These are phyloP conservation scores for Ciona savignyi DNA, from an alignment of 23 tunicate genomes.

Conservation along the genomic window DNA sequence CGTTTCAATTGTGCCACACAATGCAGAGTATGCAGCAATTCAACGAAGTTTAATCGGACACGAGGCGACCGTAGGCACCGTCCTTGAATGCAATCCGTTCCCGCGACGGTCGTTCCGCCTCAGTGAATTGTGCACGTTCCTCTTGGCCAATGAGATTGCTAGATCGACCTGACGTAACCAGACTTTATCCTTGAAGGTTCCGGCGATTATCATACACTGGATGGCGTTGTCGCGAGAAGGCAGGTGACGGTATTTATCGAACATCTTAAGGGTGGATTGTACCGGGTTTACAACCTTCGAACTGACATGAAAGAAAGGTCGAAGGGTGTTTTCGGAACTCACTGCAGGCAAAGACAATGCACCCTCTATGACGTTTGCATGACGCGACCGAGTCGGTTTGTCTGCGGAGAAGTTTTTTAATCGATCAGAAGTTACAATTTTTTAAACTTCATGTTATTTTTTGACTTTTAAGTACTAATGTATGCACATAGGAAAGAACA, in stretches of 20 bases:
- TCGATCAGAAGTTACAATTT: background rate
- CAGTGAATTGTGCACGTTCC: constrained; percentile 50
- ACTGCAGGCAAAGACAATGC: constrained; percentile 65
- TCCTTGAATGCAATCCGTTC: background rate
- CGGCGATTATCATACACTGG: constrained; percentile 81
- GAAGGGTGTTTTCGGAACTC: constrained; percentile 64
- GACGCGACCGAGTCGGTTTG: constrained; percentile 7
- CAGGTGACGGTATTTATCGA: constrained; percentile 61
- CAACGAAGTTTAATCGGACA: constrained; percentile 55
- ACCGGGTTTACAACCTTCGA: constrained; percentile 51
- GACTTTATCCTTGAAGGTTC: constrained; percentile 80
- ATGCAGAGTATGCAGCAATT: too few relatives aligned
- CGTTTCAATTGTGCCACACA: too few relatives aligned
- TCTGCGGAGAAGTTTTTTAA: background rate
- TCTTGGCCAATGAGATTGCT: constrained; percentile 57
- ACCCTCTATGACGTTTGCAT: constrained; percentile 53
- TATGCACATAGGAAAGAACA: too few relatives aligned
- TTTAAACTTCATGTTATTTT: background rate
- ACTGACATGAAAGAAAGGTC: constrained; percentile 81
- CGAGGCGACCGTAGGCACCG: constrained; percentile 58
- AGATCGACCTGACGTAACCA: constrained; percentile 81
- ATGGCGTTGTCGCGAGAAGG: constrained; percentile 62
- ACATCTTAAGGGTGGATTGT: constrained; percentile 26
- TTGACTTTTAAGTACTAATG: too few relatives aligned
- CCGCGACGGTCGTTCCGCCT: background rate